Evolutionary conservation across 2,113 vertebrate genomes (phyloP).

Genomic region (Chelonoidis abingdonii): DNA sequence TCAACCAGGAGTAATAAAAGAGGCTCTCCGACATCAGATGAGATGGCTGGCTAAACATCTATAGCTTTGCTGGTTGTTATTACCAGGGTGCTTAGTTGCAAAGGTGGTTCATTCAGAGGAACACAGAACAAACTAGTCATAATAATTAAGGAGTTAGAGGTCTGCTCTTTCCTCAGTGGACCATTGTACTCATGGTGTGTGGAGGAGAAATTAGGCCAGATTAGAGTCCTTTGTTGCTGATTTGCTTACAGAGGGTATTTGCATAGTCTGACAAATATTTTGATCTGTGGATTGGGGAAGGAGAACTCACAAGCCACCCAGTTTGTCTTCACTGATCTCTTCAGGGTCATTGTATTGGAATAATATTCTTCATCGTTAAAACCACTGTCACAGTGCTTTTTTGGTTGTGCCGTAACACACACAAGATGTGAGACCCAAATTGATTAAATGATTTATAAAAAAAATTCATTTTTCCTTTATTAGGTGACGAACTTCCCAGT

Average conservation of each 20-base stretch:
- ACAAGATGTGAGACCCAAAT: background rate
- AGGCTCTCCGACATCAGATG: background rate
- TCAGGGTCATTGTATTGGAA: background rate
- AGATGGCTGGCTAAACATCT: background rate
- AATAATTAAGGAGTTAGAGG: background rate
- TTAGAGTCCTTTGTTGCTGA: background rate
- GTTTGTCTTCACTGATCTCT: background rate
- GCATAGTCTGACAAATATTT: background rate
- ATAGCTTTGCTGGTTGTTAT: background rate
- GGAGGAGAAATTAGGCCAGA: background rate
- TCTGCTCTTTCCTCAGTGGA: background rate
- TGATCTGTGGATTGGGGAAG: background rate
- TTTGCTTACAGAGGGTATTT: background rate
- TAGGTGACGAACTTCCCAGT: conserved; percentile 95
- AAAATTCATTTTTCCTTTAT: background rate
- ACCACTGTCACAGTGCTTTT: background rate
- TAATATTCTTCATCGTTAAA: background rate
- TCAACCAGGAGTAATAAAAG: background rate
- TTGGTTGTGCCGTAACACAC: background rate
- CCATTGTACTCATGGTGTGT: background rate
- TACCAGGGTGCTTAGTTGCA: background rate
- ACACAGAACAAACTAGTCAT: background rate
- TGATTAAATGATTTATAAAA: background rate
- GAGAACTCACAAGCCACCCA: background rate
- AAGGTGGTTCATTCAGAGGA: background rate